These are phyloP conservation scores for Alethe diademata DNA, from an alignment of 2,113 vertebrate species.

Conservation along the genomic window DNA sequence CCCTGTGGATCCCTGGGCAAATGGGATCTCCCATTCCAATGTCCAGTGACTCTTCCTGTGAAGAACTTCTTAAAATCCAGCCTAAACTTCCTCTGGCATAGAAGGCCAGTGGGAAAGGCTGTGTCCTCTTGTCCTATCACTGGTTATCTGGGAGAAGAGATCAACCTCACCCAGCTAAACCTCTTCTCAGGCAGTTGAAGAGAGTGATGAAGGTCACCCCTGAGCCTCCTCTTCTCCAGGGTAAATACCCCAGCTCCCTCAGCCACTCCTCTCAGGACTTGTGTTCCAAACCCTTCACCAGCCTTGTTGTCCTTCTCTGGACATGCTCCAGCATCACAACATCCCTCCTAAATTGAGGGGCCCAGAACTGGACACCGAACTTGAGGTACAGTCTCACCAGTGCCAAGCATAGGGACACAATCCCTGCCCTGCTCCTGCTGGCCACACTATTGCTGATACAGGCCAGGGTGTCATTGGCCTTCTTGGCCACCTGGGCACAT, in stretches of 20 bases:
- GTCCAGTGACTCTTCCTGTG: no score
- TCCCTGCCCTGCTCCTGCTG: background rate
- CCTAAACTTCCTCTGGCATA: background rate
- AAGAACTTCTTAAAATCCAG: background rate
- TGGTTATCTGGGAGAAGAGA: background rate
- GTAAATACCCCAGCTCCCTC: background rate
- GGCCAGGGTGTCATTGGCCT: background rate
- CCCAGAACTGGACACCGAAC: background rate
- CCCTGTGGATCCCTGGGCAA: no score
- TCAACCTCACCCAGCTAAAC: fast-evolving
- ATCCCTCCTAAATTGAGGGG: background rate
- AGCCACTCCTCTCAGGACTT: background rate
- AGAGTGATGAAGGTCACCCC: no score
- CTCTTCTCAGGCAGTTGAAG: background rate
- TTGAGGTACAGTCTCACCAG: background rate
- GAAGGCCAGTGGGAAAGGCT: background rate
- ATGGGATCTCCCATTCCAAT: background rate
- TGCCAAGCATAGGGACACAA: fast-evolving
- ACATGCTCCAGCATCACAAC: background rate
- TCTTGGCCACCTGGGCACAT: no score
- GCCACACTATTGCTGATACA: background rate
- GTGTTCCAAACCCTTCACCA: background rate
- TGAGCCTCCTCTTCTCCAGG: background rate
- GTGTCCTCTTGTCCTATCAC: background rate
- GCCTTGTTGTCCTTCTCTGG: background rate